phyloP scores from a whole-genome alignment of 2,797 vertebrate genomes.

The Alectoris magna region DNA sequence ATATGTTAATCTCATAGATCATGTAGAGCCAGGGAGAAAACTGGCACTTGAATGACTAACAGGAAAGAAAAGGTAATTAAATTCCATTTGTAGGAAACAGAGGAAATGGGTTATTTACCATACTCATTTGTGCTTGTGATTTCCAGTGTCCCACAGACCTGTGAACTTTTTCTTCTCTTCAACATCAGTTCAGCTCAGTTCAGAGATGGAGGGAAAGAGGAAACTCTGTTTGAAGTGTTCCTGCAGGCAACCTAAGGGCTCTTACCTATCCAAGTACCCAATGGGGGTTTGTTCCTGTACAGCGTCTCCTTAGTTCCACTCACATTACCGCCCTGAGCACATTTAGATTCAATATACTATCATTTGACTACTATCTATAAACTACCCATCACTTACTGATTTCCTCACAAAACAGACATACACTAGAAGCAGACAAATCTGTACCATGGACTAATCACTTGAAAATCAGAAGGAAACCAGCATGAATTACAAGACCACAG shows the following conservation, averaged over 20 bases:
- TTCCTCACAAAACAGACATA: not conserved
- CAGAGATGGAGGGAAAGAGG: not conserved
- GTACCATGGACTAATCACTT: not conserved
- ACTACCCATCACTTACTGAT: not conserved
- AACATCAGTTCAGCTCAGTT: not conserved
- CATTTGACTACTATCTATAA: not conserved
- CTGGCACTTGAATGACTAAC: not conserved
- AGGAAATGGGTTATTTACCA: not conserved
- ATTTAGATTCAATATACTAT: not conserved
- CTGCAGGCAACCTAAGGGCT: not conserved
- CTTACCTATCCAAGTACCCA: not conserved
- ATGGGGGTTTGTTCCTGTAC: not conserved
- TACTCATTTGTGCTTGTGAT: not conserved
- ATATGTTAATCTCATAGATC: not conserved
- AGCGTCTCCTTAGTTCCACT: not conserved
- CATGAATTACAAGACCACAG: not conserved
- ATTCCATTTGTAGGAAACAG: not conserved
- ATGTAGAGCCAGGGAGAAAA: not conserved
- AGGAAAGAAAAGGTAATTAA: not conserved
- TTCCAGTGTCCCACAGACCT: not conserved
- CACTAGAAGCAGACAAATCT: not conserved
- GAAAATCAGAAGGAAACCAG: constrained; percentile 41
- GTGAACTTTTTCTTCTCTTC: accelerated
- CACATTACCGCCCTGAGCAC: not conserved
- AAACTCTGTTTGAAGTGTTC: not conserved